These are phyloP conservation scores for Tetramorium bicarinatum DNA, from an alignment of 2,888 invertebrate genomes.

Conservation along the genomic window DNA sequence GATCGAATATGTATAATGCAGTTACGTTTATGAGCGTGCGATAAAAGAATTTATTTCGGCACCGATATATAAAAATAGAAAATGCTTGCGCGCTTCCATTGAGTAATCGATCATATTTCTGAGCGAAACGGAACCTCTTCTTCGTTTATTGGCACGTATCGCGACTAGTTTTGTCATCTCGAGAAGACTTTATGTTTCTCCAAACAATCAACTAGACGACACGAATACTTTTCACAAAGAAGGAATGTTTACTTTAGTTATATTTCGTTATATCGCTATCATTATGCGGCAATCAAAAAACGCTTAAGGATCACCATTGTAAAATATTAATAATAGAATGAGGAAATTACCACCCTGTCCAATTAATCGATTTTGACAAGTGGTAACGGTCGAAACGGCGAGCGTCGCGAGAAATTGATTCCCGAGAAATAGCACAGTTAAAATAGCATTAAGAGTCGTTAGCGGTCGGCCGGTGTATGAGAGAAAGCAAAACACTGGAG, in stretches of 20 bases:
- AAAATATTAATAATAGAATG: not conserved
- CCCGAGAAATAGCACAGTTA: not conserved
- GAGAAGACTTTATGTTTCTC: slow-evolving; percentile 38
- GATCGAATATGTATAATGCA: slow-evolving; percentile 49
- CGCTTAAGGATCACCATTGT: not conserved
- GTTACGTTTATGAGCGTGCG: slow-evolving; percentile 19
- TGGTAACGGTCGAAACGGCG: not conserved
- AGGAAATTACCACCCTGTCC: not conserved
- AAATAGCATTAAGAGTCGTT: not conserved
- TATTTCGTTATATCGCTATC: not conserved
- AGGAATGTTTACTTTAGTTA: slow-evolving; percentile 11
- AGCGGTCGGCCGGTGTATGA: not conserved
- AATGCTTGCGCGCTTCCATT: not conserved
- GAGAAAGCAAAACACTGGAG: slow-evolving; percentile 13
- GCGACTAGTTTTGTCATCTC: slow-evolving; percentile 45
- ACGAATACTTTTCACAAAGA: not conserved
- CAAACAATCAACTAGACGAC: slow-evolving; percentile 27
- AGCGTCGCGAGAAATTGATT: not conserved
- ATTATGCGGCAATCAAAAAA: not conserved
- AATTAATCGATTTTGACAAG: not conserved
- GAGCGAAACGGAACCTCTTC: not conserved
- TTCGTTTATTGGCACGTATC: slow-evolving; percentile 35
- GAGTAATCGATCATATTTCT: slow-evolving; percentile 41
- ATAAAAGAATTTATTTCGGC: slow-evolving; percentile 44
- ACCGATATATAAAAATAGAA: slow-evolving; percentile 21